A percentile compares a stretch with the other conserved stretches of the same genome.
phyloP scores from a whole-genome alignment of 2,888 invertebrate genomes.

The Lomographa bimaculata region DNA sequence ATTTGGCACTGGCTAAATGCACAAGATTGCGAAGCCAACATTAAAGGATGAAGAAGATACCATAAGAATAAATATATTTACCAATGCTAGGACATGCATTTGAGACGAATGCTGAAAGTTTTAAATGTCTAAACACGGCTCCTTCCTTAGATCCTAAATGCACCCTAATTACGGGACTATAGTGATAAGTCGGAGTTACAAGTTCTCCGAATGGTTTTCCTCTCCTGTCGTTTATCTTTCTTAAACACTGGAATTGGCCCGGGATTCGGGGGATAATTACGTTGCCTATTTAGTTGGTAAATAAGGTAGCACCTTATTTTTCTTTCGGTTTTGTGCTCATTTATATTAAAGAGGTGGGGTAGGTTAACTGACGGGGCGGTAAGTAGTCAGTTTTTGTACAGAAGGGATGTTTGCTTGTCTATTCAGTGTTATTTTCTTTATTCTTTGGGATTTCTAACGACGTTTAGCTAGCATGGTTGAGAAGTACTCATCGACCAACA shows the following conservation, averaged over 20 bases:
- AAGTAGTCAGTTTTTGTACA: conserved; percentile 17
- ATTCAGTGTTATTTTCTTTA: conserved; percentile 23
- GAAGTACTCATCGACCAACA: no score
- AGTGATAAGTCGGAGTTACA: conserved; percentile 60
- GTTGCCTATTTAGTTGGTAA: conserved; percentile 66
- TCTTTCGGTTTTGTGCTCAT: conserved; percentile 46
- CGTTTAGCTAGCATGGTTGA: conserved; percentile 1
- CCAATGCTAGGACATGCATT: no score
- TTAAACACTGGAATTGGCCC: conserved; percentile 78
- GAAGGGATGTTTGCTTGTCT: conserved; percentile 18
- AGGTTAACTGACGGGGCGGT: conserved; percentile 23
- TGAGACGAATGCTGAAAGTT: no score
- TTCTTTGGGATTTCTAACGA: conserved; percentile 9
- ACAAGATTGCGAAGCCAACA: no score
- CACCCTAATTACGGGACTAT: conserved; percentile 58
- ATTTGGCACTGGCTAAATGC: no score
- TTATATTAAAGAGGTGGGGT: conserved; percentile 35
- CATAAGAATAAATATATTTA: no score
- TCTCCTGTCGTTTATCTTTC: conserved; percentile 79
- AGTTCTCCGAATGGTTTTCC: conserved; percentile 71
- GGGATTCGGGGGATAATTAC: conserved; percentile 77
- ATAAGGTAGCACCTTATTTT: conserved; percentile 56
- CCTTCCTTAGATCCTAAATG: conserved; percentile 46
- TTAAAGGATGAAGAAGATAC: no score
- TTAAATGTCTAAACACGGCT: no score